Percentiles rank a stretch among this genome's conserved stretches.
phyloP scores from a whole-genome alignment of 2,113 vertebrate genomes.

The Lipotes vexillifer region DNA sequence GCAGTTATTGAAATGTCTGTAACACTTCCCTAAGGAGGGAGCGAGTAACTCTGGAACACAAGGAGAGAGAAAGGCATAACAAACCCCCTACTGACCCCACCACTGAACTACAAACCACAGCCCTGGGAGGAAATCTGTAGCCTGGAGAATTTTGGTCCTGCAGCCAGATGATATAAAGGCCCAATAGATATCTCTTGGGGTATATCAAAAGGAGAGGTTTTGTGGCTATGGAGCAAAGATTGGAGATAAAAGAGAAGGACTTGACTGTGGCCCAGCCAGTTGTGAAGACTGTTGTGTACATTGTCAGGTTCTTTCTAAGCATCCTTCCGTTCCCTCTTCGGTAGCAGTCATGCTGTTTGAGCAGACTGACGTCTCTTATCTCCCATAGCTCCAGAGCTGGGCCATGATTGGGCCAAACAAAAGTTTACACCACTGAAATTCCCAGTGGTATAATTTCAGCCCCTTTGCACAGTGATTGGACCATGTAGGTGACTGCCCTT shows the following conservation, averaged over 20 bases:
- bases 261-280: background rate
- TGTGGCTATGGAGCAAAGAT: background rate
- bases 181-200: background rate
- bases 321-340: background rate
- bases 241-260: background rate
- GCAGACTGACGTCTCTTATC: background rate
- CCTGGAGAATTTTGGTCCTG: background rate
- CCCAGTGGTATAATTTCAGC: background rate
- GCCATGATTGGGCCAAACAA: background rate
- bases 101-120: background rate
- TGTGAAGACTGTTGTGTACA: background rate
- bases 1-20: background rate
- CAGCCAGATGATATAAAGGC: background rate
- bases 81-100: background rate
- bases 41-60: background rate
- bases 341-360: background rate
- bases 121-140: background rate
- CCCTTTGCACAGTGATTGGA: background rate
- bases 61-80: background rate
- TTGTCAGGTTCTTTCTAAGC: background rate
- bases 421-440: too few species aligned
- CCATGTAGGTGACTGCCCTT: background rate
- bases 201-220: too few species aligned
- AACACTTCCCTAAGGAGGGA: background rate
- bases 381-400: background rate